phyloP scores from a whole-genome alignment of 2,797 vertebrate genomes.

The Coracias cyanogaster region DNA sequence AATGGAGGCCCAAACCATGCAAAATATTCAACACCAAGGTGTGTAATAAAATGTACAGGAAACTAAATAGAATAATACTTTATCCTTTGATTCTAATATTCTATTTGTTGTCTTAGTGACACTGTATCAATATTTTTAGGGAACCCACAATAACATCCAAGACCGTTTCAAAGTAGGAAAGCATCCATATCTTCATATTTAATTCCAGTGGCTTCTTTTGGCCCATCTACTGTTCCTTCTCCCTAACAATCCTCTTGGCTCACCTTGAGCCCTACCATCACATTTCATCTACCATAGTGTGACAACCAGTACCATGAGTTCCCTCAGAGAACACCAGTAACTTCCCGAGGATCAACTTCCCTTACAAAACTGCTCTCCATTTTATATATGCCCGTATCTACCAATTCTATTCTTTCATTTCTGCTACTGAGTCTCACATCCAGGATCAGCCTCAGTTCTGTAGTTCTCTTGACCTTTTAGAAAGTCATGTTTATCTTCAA shows the following conservation, averaged over 20 bases:
- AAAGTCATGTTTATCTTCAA: background rate
- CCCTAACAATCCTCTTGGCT: background rate
- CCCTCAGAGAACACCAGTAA: background rate
- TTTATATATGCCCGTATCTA: background rate
- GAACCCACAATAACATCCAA: background rate
- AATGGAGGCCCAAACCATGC: accelerated
- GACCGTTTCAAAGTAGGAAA: background rate
- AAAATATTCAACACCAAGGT: accelerated
- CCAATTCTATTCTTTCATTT: background rate
- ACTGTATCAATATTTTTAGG: background rate
- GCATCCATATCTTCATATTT: background rate
- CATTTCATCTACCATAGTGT: background rate
- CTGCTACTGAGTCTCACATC: background rate
- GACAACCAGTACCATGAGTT: background rate
- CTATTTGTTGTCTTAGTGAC: background rate
- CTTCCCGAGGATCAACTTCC: background rate
- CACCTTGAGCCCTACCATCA: background rate
- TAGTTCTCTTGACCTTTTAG: background rate
- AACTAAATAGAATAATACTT: background rate
- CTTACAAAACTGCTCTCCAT: background rate
- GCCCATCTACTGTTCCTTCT: background rate
- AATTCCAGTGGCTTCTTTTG: background rate
- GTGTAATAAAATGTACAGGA: background rate
- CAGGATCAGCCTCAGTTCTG: background rate
- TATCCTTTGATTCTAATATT: background rate